Evolutionary conservation across 2,797 vertebrate species (phyloP).

Genomic region (Potorous gilbertii): DNA sequence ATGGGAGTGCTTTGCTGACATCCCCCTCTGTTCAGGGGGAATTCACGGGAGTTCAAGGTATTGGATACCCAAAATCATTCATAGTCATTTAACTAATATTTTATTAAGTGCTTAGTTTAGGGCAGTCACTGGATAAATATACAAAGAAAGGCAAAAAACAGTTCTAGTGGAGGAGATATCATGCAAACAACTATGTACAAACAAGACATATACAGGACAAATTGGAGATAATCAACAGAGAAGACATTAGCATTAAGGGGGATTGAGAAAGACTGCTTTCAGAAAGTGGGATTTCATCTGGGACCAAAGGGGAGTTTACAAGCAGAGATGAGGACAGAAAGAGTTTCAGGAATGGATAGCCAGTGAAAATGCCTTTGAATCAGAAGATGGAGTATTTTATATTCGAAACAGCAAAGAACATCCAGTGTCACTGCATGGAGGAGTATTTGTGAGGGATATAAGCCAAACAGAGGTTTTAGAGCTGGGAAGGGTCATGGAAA

Average conservation of each 20-base stretch:
- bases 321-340: background rate
- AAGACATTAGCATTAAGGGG: background rate
- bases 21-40: background rate
- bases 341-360: background rate
- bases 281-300: background rate
- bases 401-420: background rate
- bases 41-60: background rate
- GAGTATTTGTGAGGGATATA: background rate
- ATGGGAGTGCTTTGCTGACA: slow-evolving; percentile 34
- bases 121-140: background rate
- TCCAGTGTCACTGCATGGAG: background rate
- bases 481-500: background rate
- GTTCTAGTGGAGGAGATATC: background rate
- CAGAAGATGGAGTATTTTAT: background rate
- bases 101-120: background rate
- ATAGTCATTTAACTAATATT: background rate
- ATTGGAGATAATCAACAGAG: background rate
- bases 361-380: background rate
- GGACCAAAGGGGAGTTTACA: background rate
- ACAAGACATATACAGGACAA: background rate
- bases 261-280: background rate
- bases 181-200: background rate
- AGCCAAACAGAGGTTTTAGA: background rate
- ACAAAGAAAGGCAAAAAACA: background rate
- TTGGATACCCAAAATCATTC: background rate